A percentile compares a stretch with the other conserved stretches of the same genome.
Conservation (phyloP, 2,888 invertebrate genomes). For the Dolichomitus sp. region DNA sequence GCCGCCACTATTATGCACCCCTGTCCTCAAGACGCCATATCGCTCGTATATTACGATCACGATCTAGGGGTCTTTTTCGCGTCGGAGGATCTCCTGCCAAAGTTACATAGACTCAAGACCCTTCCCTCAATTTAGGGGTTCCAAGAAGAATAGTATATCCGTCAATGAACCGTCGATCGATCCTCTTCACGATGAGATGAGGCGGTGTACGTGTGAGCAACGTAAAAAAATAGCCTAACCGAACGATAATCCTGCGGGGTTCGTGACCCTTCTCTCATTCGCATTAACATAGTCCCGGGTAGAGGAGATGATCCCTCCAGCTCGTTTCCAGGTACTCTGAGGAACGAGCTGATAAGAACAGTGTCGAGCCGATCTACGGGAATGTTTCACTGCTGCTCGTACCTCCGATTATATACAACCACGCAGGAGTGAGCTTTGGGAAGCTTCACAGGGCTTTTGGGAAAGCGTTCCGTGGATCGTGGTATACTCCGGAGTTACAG, state of each 20-base stretch:
- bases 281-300: conserved; percentile 81
- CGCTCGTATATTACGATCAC: conserved; percentile 57
- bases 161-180: conserved; percentile 52
- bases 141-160: conserved; percentile 41
- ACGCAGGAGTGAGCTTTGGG: neutral
- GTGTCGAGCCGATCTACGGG: conserved; percentile 68
- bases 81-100: conserved; percentile 50
- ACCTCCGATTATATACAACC: conserved; percentile 49
- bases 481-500: conserved; percentile 15
- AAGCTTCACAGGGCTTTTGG: conserved; percentile 40
- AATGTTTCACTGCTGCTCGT: conserved; percentile 40
- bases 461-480: conserved; percentile 30
- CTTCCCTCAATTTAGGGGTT: conserved; percentile 28
- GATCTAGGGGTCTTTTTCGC: conserved; percentile 59
- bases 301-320: conserved; percentile 77
- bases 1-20: conserved; percentile 8
- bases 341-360: conserved; percentile 83
- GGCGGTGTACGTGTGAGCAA: conserved; percentile 42
- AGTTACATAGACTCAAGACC: conserved; percentile 10
- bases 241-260: conserved; percentile 78
- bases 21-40: neutral
- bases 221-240: conserved; percentile 55
- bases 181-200: conserved; percentile 31
- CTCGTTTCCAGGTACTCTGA: conserved; percentile 81
- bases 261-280: conserved; percentile 74